phyloP scores from a whole-genome alignment of 2,888 invertebrate genomes.

The Pristionchus exspectatus region DNA sequence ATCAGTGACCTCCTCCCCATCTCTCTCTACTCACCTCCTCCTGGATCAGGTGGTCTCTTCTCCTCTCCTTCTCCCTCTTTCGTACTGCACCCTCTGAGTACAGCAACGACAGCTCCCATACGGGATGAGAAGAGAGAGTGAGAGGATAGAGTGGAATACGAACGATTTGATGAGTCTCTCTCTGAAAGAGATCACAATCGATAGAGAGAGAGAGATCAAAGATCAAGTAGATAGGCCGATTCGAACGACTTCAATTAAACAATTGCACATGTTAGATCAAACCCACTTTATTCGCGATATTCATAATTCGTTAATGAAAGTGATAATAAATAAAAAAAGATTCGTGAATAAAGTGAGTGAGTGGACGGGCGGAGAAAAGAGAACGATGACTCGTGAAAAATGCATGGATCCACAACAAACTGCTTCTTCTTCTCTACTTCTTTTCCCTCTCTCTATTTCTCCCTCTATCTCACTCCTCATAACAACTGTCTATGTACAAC shows the following conservation, averaged over 20 bases:
- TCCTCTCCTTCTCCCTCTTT: not conserved
- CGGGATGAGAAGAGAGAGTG: not conserved
- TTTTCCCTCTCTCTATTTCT: not conserved
- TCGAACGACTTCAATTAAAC: constrained; percentile 19
- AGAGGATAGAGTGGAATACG: not conserved
- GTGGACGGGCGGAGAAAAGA: not conserved
- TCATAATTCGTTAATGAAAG: constrained; percentile 1
- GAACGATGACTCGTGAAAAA: not conserved
- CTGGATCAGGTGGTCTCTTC: constrained; percentile 25
- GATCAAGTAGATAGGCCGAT: constrained; percentile 10
- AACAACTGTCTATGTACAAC: constrained; percentile 49
- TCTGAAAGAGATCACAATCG: not conserved
- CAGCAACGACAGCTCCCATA: constrained; percentile 51
- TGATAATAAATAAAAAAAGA: not conserved
- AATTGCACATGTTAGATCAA: not conserved
- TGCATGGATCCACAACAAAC: constrained; percentile 40
- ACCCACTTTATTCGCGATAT: constrained; percentile 49
- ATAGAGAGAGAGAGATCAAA: constrained; percentile 18
- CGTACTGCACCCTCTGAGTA: constrained; percentile 22
- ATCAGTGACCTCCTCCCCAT: not conserved
- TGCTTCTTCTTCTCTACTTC: not conserved
- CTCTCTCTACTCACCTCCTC: constrained; percentile 8
- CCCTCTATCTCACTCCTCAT: constrained; percentile 15
- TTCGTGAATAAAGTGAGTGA: constrained; percentile 43
- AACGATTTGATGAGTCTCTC: not conserved